These are phyloP conservation scores for Caradrina kadenii DNA, from an alignment of 2,888 invertebrate genomes.

Conservation along the genomic window DNA sequence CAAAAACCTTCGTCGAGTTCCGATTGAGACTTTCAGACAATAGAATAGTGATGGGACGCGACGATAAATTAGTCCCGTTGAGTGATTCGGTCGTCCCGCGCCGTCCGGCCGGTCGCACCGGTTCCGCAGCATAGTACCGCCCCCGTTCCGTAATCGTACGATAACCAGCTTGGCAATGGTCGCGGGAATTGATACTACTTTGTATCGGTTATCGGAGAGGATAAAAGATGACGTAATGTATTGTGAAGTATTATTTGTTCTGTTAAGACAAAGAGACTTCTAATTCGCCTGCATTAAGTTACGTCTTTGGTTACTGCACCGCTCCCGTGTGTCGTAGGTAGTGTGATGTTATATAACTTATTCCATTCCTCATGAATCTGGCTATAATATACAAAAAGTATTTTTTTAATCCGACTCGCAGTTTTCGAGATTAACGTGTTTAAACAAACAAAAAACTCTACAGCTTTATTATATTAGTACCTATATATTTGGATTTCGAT, in stretches of 20 bases:
- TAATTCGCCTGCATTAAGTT: too few species aligned
- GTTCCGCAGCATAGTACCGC: conserved; percentile 62
- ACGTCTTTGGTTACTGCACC: too few species aligned
- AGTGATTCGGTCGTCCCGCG: conserved; percentile 72
- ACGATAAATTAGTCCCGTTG: conserved; percentile 80
- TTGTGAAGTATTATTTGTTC: conserved; percentile 18
- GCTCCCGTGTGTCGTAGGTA: too few species aligned
- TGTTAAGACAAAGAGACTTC: conserved; percentile 2
- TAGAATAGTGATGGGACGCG: conserved; percentile 79
- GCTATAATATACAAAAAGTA: too few species aligned
- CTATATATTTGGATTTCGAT: too few species aligned
- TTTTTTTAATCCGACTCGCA: too few species aligned
- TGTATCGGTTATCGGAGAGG: conserved; percentile 33
- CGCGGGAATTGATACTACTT: conserved; percentile 50
- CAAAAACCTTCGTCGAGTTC: conserved; percentile 42
- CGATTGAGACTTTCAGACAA: conserved; percentile 79
- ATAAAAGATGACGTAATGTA: conserved; percentile 33
- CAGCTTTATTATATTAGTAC: too few species aligned
- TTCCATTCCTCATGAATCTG: too few species aligned
- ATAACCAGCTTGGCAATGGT: conserved; percentile 55
- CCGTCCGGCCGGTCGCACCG: conserved; percentile 67
- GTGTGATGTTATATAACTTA: too few species aligned
- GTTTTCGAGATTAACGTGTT: too few species aligned
- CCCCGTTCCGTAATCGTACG: conserved; percentile 55
- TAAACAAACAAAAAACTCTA: too few species aligned